Conservation (phyloP, 1,140 invertebrate genomes). For the Argopecten irradians region DNA sequence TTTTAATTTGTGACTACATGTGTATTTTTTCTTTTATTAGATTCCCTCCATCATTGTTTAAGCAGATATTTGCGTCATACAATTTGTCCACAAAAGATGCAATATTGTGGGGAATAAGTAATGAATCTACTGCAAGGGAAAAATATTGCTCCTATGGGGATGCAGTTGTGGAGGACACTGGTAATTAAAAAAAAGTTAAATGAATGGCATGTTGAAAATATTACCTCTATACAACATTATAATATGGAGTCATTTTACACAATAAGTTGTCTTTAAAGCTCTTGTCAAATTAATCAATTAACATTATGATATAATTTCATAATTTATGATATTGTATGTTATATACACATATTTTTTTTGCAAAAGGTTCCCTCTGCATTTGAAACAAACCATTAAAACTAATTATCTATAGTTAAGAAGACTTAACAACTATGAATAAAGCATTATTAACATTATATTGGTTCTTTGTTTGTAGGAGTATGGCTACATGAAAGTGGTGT, state of each 20-base stretch:
- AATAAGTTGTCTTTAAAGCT: not conserved
- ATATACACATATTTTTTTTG: too few species aligned
- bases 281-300: not conserved
- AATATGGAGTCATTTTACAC: not conserved
- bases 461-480: slow-evolving; percentile 24
- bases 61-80: not conserved
- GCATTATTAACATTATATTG: not conserved
- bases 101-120: slow-evolving; percentile 4
- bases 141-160: slow-evolving; percentile 26
- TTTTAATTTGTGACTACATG: not conserved
- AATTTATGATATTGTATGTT: too few species aligned
- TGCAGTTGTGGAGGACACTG: slow-evolving; percentile 30
- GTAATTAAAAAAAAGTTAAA: not conserved
- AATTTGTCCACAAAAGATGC: not conserved
- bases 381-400: too few species aligned
- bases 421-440: not conserved
- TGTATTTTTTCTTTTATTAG: not conserved
- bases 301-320: too few species aligned
- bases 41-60: not conserved
- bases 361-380: too few species aligned
- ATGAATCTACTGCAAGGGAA: not conserved
- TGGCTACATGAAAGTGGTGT: slow-evolving; percentile 19
- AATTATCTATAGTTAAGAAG: too few species aligned
- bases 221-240: too few species aligned
- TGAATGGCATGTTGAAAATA: too few species aligned